Evolutionary conservation across 2,888 invertebrate genomes (phyloP).

Genomic region (Exephanes ischioxanthus): DNA sequence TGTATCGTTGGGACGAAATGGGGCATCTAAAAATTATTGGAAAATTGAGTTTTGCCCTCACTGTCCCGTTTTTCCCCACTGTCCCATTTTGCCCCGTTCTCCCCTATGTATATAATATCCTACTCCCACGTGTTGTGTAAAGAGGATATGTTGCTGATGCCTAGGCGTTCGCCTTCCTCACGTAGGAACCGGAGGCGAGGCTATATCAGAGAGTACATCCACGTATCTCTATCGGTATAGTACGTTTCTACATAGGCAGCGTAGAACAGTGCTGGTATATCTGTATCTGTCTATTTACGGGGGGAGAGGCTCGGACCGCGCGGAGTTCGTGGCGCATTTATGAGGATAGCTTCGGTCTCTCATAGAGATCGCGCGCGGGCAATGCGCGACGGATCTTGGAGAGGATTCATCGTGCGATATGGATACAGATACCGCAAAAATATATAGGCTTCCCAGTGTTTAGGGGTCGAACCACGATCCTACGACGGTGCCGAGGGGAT

Average conservation of each 20-base stretch:
- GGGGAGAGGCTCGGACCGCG: slow-evolving; percentile 42
- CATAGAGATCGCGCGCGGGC: slow-evolving; percentile 60
- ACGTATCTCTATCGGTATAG: slow-evolving; percentile 59
- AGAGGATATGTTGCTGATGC: slow-evolving; percentile 50
- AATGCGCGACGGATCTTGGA: slow-evolving; percentile 51
- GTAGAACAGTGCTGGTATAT: slow-evolving; percentile 11
- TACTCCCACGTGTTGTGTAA: slow-evolving; percentile 37
- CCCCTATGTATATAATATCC: slow-evolving; percentile 7
- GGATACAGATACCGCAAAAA: slow-evolving; percentile 65
- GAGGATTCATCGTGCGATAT: slow-evolving; percentile 69
- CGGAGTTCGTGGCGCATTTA: slow-evolving; percentile 74
- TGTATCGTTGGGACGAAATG: too few species aligned
- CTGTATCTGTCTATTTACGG: slow-evolving; percentile 48
- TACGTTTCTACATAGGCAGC: neutral
- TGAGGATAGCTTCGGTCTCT: slow-evolving; percentile 74
- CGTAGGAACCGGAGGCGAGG: slow-evolving; percentile 39
- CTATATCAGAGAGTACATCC: slow-evolving; percentile 60
- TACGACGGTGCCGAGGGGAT: slow-evolving; percentile 45
- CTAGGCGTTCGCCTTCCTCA: slow-evolving; percentile 38
- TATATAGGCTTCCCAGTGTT: slow-evolving; percentile 77
- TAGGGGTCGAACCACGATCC: slow-evolving; percentile 74
- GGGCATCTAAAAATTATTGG: too few species aligned
- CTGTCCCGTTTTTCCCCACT: too few species aligned
- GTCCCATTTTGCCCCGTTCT: too few species aligned
- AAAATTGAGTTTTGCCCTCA: too few species aligned